These are phyloP conservation scores for Lepas anatifera DNA, from an alignment of 2,888 invertebrate genomes.

Conservation along the genomic window DNA sequence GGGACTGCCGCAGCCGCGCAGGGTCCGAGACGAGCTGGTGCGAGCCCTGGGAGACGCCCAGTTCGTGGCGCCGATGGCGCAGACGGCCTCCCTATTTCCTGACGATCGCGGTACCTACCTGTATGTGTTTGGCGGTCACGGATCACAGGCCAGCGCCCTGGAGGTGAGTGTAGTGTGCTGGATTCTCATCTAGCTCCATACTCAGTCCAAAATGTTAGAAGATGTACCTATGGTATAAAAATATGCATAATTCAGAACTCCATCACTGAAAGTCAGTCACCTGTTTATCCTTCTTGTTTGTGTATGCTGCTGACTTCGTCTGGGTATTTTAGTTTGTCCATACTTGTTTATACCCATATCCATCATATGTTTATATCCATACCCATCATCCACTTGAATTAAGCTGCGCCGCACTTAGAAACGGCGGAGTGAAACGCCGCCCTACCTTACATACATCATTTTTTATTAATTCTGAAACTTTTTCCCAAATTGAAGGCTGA, in stretches of 20 bases:
- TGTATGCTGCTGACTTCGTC: slow-evolving; percentile 8
- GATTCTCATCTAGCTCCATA: too few relatives aligned
- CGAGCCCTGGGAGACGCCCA: slow-evolving; percentile 87
- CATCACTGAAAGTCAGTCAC: not conserved
- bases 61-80: slow-evolving; percentile 76
- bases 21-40: slow-evolving; percentile 77
- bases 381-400: too few relatives aligned
- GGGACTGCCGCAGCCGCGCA: slow-evolving; percentile 69
- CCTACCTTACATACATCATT: too few relatives aligned
- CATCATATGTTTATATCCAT: too few relatives aligned
- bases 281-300: not conserved
- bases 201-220: too few relatives aligned
- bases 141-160: not conserved
- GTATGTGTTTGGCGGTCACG: slow-evolving; percentile 54
- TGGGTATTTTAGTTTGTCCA: slow-evolving; percentile 12
- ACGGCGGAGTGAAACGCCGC: too few relatives aligned
- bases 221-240: too few relatives aligned
- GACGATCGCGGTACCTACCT: slow-evolving; percentile 59
- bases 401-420: too few relatives aligned
- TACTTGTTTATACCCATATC: too few relatives aligned
- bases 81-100: slow-evolving; percentile 79
- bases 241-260: too few relatives aligned
- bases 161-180: not conserved
- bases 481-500: too few relatives aligned
- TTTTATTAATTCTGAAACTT: too few relatives aligned